Evolutionary conservation across 2,113 vertebrate genomes (phyloP), one percentile per base, ranked within the genome.

Genomic region (Thomomys bottae): DNA sequence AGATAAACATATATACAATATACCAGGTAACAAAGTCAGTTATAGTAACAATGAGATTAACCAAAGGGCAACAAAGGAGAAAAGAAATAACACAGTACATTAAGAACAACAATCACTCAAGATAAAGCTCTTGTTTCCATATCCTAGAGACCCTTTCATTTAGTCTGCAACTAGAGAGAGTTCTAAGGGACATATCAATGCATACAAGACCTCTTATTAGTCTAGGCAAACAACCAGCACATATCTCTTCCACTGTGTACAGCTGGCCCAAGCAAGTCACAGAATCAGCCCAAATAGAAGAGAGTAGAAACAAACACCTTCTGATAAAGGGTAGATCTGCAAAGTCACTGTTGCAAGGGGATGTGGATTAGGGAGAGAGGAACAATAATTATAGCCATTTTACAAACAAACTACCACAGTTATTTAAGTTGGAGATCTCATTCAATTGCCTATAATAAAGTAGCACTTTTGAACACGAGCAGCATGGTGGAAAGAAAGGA

Each of bases 401-500:
- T 82, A 30, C 78, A 63, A 67, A 89, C 79, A 79, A 84, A 88
- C 45, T 75, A 76, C 11, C 73, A 67, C 11, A 73, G 57, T 59
- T 66, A 88, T 63, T 11, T n/a, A 76, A 63, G 34, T 68, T 87
- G 49, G 68, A 21, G 90, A 91, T 26, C 34, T 14, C n/a, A 67
- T 18, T 76, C 78, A 28, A 7, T 75, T 34, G 12, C 8, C 57
- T 79, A 10, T 57, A 45, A 70, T 21, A 66, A 54, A 76, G 72
- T 78, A 36, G n/a, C 34, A 82, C 9, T 54, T 94, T 94, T 70
- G 54, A 49, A 78, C 23, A 67, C 76, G 32, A 10, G 15, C 72
- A 49, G 34, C n/a, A 1, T 5, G 28, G 28, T 21, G 2, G 24
- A 63, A 6, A 23, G 11, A 12, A 77, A 38, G 11, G 5, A 67